Base-by-base conservation (phyloP, 2,113 vertebrate genomes). In the Prinia subflava region DNA sequence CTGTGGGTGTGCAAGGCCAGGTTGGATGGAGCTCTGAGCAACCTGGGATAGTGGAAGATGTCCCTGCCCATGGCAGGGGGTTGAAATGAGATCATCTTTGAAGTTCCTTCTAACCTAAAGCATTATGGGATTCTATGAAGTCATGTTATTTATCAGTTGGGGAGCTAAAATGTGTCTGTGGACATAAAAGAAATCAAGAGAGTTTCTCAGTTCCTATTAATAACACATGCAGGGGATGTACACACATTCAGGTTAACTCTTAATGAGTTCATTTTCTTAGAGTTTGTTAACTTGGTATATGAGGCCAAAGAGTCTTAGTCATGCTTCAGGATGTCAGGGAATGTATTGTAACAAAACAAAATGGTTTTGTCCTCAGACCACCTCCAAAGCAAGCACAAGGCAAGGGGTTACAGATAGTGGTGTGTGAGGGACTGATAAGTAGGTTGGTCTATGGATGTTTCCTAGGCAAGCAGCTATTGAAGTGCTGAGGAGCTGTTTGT, bases 401-500 rank as follows among this genome's bases (percentile, higher is more conserved):
- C 15, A 67, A 70, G 60, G 82, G 25, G 46, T 53, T 77, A 37
- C 37, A 90, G 76, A 15, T 13, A 3, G 60, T 53, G 10, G 37
- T 52, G 62, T 59, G 44, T 35, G 13, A 76, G 79, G 68, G 65
- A 41, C 44, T 78, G 76, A 44, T 80, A 53, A 60, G 67, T 44
- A 53, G 25, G 5, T 42, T 70, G 59, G 37, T 50, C 71, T 77
- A 0, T 24, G 83, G 64, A 46, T 59, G 39, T 46, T 46, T 88
- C 68, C 74, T 35, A 70, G 87, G 89, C 75, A 89, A 94, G n/a
- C 50, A 81, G 69, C 47, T 63, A 19, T 67, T 84, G 10, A 39
- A 50, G 92, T 78, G 93, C 95, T 78, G 87, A 86, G 76, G 86
- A 74, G 44, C 80, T 94, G 91, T 83, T 95, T 92, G 70, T 93